These are phyloP conservation scores for Peromyscus leucopus DNA, from an alignment of 2,113 vertebrate species.

Conservation along the genomic window DNA sequence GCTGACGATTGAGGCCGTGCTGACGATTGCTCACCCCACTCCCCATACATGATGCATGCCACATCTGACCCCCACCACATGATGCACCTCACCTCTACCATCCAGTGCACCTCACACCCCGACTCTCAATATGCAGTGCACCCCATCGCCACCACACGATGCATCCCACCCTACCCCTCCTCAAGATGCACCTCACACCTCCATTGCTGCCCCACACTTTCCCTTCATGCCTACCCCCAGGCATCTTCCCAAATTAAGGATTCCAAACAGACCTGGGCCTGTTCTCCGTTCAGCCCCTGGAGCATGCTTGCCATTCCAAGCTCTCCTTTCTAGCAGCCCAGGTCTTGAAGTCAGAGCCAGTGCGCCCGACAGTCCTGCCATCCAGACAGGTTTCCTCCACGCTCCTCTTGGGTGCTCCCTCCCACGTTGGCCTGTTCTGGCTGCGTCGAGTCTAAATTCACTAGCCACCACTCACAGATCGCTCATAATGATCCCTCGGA, in stretches of 20 bases:
- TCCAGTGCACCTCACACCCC: neutral
- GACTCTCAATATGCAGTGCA: too few species aligned
- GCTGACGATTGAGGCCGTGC: neutral
- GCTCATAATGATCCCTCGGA: conserved; percentile 81
- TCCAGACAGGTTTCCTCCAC: conserved; percentile 43
- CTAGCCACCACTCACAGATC: conserved; percentile 77
- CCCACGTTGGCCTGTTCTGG: conserved; percentile 46
- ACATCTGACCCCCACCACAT: neutral
- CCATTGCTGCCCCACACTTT: neutral
- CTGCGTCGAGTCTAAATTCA: conserved; percentile 67
- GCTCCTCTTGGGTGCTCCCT: conserved; percentile 37
- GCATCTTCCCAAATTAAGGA: conserved; percentile 50
- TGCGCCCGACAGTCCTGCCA: neutral
- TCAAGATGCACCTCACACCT: neutral
- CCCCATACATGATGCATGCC: neutral
- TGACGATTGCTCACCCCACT: neutral
- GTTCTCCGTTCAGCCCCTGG: conserved; percentile 49
- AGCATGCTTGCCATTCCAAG: conserved; percentile 66
- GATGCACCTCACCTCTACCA: neutral
- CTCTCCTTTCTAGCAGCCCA: conserved; percentile 9
- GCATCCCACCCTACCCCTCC: neutral
- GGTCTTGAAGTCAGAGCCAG: conserved; percentile 55
- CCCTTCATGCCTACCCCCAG: neutral
- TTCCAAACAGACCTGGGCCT: neutral
- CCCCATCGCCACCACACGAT: neutral